Percentiles rank a stretch among this genome's conserved stretches.
These are phyloP conservation scores for Ptilonorhynchus violaceus DNA, from an alignment of 2,113 vertebrate genomes.

Conservation along the genomic window DNA sequence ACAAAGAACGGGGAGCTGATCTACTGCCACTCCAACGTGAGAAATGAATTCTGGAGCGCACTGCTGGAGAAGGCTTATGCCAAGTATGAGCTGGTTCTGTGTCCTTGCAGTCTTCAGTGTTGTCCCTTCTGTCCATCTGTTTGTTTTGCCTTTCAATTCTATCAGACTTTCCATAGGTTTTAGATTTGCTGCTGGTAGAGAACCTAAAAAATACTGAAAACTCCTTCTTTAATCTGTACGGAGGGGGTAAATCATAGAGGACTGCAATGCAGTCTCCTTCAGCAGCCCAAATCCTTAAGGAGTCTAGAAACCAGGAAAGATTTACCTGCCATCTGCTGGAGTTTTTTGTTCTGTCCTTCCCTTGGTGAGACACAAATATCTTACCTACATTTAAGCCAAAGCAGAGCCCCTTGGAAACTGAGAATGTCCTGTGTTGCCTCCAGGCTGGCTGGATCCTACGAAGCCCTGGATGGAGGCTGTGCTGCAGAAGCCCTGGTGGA, in stretches of 20 bases:
- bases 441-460: slow-evolving; percentile 89
- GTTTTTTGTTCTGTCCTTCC: not conserved
- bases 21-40: slow-evolving; percentile 86
- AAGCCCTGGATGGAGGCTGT: slow-evolving; percentile 89
- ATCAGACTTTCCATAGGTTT: not conserved
- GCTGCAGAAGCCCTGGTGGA: slow-evolving; percentile 93
- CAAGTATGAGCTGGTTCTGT: slow-evolving; percentile 73
- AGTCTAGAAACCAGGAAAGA: not conserved
- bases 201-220: not conserved
- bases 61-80: slow-evolving; percentile 93
- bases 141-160: not conserved
- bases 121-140: not conserved
- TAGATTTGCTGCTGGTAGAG: not conserved
- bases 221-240: not conserved
- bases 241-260: not conserved
- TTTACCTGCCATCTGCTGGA: not conserved
- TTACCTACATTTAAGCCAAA: not conserved
- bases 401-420: not conserved
- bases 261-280: not conserved
- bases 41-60: slow-evolving; percentile 92
- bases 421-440: not conserved
- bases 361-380: not conserved
- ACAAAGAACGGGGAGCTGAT: slow-evolving; percentile 82
- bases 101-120: not conserved
- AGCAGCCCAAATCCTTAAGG: not conserved